phyloP scores from a whole-genome alignment of 2,888 invertebrate species.

The Aleiodes alternator region DNA sequence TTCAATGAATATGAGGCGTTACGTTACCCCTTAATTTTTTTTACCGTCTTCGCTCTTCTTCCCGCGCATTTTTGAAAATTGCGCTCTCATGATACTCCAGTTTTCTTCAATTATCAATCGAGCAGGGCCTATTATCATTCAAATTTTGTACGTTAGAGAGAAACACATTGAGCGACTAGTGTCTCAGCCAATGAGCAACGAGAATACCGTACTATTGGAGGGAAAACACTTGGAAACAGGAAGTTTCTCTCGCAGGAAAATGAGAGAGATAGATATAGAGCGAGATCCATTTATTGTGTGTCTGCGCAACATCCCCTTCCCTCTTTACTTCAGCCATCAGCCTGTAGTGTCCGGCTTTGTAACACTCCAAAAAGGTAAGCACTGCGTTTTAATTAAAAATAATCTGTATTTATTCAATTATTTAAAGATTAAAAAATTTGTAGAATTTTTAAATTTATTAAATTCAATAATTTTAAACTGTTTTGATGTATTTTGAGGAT shows the following conservation, averaged over 20 bases:
- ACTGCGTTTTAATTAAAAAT: neutral
- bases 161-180: too few relatives aligned
- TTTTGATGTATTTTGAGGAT: neutral
- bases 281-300: constrained; percentile 11
- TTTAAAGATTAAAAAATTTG: neutral
- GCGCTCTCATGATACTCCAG: too few relatives aligned
- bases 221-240: constrained; percentile 30
- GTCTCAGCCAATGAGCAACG: too few relatives aligned
- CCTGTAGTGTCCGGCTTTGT: constrained; percentile 38
- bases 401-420: neutral
- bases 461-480: neutral
- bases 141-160: too few relatives aligned
- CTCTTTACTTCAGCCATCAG: constrained; percentile 30
- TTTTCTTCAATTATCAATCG: too few relatives aligned
- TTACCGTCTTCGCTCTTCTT: too few relatives aligned
- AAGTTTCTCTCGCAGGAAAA: constrained; percentile 5
- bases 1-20: too few relatives aligned
- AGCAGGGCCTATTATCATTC: too few relatives aligned
- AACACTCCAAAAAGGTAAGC: constrained; percentile 35
- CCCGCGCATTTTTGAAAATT: too few relatives aligned
- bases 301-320: constrained; percentile 32
- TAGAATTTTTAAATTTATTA: neutral
- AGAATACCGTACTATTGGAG: constrained; percentile 13
- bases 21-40: too few relatives aligned
- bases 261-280: too few relatives aligned